phyloP scores from a whole-genome alignment of 1,140 invertebrate species.

The Steinernema feltiae region DNA sequence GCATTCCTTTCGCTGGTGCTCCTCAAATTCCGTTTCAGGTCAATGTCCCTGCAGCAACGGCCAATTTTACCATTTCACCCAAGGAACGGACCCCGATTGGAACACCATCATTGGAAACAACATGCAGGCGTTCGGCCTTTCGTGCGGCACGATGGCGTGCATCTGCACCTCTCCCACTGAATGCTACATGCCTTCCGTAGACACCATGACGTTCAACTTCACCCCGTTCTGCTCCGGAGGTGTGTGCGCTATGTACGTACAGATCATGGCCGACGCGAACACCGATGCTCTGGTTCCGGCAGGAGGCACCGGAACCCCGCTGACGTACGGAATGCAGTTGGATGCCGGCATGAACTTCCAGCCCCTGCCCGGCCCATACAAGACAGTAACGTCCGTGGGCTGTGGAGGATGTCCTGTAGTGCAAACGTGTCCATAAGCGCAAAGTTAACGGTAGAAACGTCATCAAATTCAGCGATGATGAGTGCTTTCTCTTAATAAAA shows the following conservation, averaged over 20 bases:
- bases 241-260: background rate
- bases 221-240: background rate
- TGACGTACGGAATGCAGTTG: background rate
- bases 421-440: background rate
- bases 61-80: background rate
- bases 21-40: background rate
- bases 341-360: background rate
- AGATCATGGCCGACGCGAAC: background rate
- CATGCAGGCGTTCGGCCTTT: background rate
- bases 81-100: background rate
- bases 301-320: background rate
- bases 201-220: background rate
- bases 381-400: background rate
- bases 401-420: background rate
- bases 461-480: too few species aligned
- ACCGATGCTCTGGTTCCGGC: background rate
- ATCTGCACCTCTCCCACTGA: background rate
- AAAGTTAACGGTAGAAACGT: too few species aligned
- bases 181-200: background rate
- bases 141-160: background rate
- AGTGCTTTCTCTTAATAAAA: too few species aligned
- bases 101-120: slow-evolving; percentile 4
- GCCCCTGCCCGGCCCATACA: background rate
- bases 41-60: background rate
- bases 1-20: too few species aligned